Evolutionary conservation across 2,113 vertebrate species (phyloP).

Genomic region (Henicopernis longicauda): DNA sequence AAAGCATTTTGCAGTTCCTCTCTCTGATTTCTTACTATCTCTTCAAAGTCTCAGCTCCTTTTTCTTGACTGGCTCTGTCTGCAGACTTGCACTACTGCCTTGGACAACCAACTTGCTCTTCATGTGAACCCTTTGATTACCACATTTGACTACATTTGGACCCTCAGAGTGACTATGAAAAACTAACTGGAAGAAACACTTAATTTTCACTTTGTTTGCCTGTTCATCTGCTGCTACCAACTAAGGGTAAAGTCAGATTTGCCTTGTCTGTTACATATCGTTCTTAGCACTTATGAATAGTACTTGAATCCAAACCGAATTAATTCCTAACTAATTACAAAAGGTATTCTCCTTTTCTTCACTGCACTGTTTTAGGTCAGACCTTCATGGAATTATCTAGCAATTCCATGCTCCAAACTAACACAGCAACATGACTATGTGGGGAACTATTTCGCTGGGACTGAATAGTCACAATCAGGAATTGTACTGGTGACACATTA

Average conservation of each 20-base stretch:
- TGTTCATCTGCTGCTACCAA: not conserved
- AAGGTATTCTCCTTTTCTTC: not conserved
- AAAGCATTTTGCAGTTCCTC: not conserved
- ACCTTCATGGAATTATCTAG: not conserved
- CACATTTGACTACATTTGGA: not conserved
- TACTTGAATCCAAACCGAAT: not conserved
- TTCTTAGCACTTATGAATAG: not conserved
- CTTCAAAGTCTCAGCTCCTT: not conserved
- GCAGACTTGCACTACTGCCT: not conserved
- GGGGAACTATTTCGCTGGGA: not conserved
- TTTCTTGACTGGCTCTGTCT: not conserved
- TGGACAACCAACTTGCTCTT: not conserved
- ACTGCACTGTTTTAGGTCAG: not conserved
- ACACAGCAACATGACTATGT: fast-evolving
- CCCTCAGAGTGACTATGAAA: not conserved
- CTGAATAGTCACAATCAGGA: not conserved
- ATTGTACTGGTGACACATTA: not conserved
- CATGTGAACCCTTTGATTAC: not conserved
- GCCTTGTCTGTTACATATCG: not conserved
- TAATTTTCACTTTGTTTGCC: not conserved
- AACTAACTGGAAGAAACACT: not conserved
- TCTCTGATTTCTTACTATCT: not conserved
- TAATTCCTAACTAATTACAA: not conserved
- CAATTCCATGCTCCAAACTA: not conserved
- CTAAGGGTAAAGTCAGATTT: not conserved